Evolutionary conservation across 2,888 invertebrate genomes (phyloP).

Genomic region (Oligia fasciuncula): DNA sequence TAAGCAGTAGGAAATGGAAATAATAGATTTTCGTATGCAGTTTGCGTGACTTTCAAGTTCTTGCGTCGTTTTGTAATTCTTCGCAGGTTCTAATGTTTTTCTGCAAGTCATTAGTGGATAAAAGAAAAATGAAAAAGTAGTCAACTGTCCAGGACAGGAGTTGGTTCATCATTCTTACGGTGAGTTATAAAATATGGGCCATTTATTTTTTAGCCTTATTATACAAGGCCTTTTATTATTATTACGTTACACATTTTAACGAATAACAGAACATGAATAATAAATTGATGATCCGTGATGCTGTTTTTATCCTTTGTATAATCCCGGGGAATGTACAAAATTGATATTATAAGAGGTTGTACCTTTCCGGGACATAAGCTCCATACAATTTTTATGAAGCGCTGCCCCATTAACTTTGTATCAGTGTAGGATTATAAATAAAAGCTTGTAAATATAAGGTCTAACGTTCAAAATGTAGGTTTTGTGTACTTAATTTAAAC

Average conservation of each 20-base stretch:
- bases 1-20: not conserved
- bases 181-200: not conserved
- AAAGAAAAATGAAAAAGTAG: not conserved
- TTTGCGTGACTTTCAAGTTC: not conserved
- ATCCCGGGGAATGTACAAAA: conserved; percentile 25
- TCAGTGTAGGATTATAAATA: conserved; percentile 36
- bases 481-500: not conserved
- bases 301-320: conserved; percentile 35
- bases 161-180: not conserved
- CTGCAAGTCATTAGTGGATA: not conserved
- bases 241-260: conserved; percentile 14
- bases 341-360: conserved; percentile 40
- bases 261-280: conserved; percentile 36
- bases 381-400: conserved; percentile 52
- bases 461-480: not conserved
- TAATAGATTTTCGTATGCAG: not conserved
- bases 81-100: not conserved
- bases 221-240: not conserved
- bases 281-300: conserved; percentile 44
- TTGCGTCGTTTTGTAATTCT: not conserved
- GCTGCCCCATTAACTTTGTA: conserved; percentile 56
- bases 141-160: not conserved
- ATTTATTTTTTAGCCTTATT: not conserved
- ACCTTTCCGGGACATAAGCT: conserved; percentile 47
- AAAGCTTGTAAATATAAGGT: not conserved